Evolutionary conservation across 2,797 vertebrate genomes (phyloP).

Genomic region (Bothrops alternatus): DNA sequence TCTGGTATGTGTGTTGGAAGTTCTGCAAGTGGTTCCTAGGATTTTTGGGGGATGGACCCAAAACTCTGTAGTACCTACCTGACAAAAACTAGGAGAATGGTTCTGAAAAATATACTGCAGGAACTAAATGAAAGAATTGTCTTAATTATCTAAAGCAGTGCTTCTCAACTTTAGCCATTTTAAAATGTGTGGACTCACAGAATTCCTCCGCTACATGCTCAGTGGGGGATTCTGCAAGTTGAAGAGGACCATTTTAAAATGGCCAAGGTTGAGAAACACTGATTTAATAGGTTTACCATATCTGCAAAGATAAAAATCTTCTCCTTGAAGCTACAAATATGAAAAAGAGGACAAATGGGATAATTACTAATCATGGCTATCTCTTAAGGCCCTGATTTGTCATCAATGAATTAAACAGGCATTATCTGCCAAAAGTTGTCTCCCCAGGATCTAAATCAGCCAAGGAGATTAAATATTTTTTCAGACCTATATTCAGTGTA

Average conservation of each 20-base stretch:
- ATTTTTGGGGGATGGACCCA: neutral
- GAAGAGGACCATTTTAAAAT: neutral
- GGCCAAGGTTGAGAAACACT: neutral
- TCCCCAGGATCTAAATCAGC: neutral
- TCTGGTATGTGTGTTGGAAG: neutral
- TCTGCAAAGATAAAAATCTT: neutral
- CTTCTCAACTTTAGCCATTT: neutral
- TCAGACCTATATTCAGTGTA: neutral
- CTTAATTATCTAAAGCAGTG: neutral
- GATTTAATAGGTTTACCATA: neutral
- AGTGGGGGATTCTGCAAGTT: neutral
- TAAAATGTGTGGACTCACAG: neutral
- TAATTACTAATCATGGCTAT: neutral
- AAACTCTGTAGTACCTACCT: neutral
- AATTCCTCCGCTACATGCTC: neutral
- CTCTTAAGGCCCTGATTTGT: neutral
- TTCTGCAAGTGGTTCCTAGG: neutral
- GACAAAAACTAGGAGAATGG: neutral
- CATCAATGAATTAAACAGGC: neutral
- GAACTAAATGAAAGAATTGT: neutral
- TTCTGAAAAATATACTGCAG: neutral
- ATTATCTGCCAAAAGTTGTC: neutral
- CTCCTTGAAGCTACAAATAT: neutral
- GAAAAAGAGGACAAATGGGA: neutral
- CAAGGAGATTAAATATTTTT: neutral